A percentile compares a stretch with the other conserved stretches of the same genome.
phyloP scores from a whole-genome alignment of 2,797 vertebrate genomes.

The Rhinella marina region DNA sequence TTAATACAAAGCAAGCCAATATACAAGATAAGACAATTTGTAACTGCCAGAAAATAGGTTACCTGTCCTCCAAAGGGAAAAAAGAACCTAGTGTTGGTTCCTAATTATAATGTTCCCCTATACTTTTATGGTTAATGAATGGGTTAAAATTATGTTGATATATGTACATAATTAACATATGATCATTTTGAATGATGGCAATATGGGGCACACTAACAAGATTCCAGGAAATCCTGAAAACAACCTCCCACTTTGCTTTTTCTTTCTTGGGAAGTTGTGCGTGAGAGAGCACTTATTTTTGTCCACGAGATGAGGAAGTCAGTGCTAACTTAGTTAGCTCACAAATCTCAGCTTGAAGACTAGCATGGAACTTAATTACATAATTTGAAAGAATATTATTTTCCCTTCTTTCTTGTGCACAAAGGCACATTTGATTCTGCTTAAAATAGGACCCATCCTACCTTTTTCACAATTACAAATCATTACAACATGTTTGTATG shows the following conservation, averaged over 20 bases:
- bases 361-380: slow-evolving; percentile 42
- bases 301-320: slow-evolving; percentile 37
- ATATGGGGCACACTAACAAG: slow-evolving; percentile 5
- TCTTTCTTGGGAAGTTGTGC: slow-evolving; percentile 45
- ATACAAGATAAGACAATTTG: background rate
- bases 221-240: slow-evolving; percentile 34
- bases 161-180: slow-evolving; percentile 20
- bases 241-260: slow-evolving; percentile 33
- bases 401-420: slow-evolving; percentile 10
- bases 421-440: slow-evolving; percentile 47
- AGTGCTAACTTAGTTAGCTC: slow-evolving; percentile 48
- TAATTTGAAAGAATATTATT: slow-evolving; percentile 44
- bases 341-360: slow-evolving; percentile 28
- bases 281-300: slow-evolving; percentile 37
- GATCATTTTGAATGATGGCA: slow-evolving; percentile 8
- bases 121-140: slow-evolving; percentile 10
- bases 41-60: background rate
- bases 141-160: slow-evolving; percentile 37
- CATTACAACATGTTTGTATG: slow-evolving; percentile 45
- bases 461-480: slow-evolving; percentile 46
- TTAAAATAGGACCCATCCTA: slow-evolving; percentile 39
- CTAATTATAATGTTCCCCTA: background rate
- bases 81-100: background rate
- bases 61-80: background rate
- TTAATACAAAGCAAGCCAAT: background rate